These are phyloP conservation scores for Chloropsis cyanopogon DNA, from an alignment of 2,113 vertebrate genomes.

Conservation along the genomic window DNA sequence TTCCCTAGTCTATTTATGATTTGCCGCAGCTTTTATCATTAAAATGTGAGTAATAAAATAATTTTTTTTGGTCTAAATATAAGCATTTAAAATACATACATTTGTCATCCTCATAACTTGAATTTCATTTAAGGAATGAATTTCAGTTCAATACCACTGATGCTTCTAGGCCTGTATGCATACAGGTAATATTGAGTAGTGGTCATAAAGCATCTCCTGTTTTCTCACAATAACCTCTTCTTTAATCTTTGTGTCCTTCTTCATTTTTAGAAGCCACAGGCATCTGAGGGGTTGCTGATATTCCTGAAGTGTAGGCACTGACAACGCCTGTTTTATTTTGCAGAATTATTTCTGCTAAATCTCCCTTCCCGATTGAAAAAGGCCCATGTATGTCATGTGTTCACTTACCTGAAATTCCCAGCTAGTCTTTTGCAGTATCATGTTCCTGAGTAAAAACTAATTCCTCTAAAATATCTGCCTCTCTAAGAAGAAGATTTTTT, in stretches of 20 bases:
- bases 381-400: rapidly evolving
- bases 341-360: not conserved
- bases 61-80: not conserved
- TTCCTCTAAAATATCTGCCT: not conserved
- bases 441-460: not conserved
- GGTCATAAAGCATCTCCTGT: not conserved
- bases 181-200: not conserved
- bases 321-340: not conserved
- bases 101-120: not conserved
- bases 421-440: not conserved
- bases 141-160: not conserved
- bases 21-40: not conserved
- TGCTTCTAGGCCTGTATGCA: rapidly evolving
- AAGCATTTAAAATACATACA: not conserved
- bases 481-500: not conserved
- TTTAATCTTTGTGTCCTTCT: not conserved
- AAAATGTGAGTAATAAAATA: not conserved
- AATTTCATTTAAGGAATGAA: not conserved
- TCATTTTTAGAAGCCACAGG: not conserved
- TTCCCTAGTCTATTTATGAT: not conserved
- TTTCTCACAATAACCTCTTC: not conserved
- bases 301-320: not conserved
- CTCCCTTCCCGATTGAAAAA: not conserved
- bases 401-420: not conserved
- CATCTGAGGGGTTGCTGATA: not conserved